Evolutionary conservation across 2,888 invertebrate genomes (phyloP), one percentile per base, ranked within the genome.

Genomic region (Phalera bucephala): DNA sequence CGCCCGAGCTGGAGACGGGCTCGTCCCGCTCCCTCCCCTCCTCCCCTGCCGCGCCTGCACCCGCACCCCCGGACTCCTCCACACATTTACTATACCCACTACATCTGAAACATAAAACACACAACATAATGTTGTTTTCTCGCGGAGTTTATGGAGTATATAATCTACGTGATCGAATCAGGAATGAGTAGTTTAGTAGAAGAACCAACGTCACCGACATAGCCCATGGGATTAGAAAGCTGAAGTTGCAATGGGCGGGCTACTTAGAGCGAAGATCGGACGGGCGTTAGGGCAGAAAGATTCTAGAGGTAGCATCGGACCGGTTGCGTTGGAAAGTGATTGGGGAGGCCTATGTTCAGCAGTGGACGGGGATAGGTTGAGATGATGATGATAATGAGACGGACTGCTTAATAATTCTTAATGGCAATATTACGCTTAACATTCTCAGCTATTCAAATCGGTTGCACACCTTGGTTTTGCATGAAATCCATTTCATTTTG

Each of bases 1-100:
- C 76, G 0, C 64, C 73, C 3, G 70, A 67, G 62, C 82, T 83
- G 58, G 77, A 49, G 22, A 85, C 84, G 0, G 66, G 42, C 30
- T 82, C 82, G 29, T 67, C 70, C 2, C 65, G 36, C 23, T 53
- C 54, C 6, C 65, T 67, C 2, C 59, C 9, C 17, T 65, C 63
- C n/a, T 60, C 64, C 12, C 52, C 34, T 1, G 45, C 40, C n/a
- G n/a, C n/a, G n/a, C n/a, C n/a, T n/a, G n/a, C n/a, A n/a, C n/a
- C n/a, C n/a, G n/a, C 8, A 65, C 71, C 10, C 65, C 75, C 1
- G 33, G 35, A 28, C 73, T 68, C 72, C 10, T 66, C 75, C 1
- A 32, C 36, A 28, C 73, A 72, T 35, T 73, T 74, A 26, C 51
- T 48, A 57, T 66, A 73, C 0, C 53, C 41, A 12, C 54, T 49